These are phyloP conservation scores for Synergus itoensis DNA, from an alignment of 2,888 invertebrate species.

Conservation along the genomic window DNA sequence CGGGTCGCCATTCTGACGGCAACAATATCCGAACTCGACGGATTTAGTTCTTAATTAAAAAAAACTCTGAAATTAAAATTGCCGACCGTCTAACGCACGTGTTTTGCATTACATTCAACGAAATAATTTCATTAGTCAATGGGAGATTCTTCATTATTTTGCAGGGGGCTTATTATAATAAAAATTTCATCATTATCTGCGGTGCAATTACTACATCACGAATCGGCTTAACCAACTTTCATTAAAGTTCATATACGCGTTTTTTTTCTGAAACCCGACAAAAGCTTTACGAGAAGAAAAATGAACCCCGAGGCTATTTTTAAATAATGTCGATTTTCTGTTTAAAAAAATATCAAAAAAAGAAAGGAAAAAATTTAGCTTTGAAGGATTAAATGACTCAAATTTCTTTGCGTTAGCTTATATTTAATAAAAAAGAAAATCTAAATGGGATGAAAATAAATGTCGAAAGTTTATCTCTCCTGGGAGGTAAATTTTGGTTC, in stretches of 20 bases:
- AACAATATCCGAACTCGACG: constrained; percentile 8
- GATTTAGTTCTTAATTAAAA: constrained; percentile 47
- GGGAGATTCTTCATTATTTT: neutral
- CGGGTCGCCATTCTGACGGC: constrained; percentile 17
- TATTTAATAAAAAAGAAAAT: neutral
- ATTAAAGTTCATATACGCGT: too few species aligned
- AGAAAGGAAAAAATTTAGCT: too few species aligned
- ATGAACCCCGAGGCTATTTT: too few species aligned
- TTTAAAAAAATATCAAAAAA: too few species aligned
- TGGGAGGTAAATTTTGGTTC: neutral
- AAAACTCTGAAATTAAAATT: constrained; percentile 32
- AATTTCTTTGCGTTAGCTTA: too few species aligned
- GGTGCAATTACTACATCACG: neutral
- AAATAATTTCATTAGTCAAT: neutral
- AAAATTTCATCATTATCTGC: neutral
- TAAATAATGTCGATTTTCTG: too few species aligned
- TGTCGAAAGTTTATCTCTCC: neutral
- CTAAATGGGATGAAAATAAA: neutral
- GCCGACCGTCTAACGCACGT: neutral
- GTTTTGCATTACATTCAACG: neutral
- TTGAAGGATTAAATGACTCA: too few species aligned
- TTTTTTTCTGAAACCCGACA: too few species aligned
- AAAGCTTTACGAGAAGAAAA: too few species aligned
- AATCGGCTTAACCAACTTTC: too few species aligned
- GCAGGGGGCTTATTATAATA: neutral